A percentile compares a stretch with the other conserved stretches of the same genome.
phyloP scores from a whole-genome alignment of 2,113 vertebrate genomes.

The Antigone vipio region DNA sequence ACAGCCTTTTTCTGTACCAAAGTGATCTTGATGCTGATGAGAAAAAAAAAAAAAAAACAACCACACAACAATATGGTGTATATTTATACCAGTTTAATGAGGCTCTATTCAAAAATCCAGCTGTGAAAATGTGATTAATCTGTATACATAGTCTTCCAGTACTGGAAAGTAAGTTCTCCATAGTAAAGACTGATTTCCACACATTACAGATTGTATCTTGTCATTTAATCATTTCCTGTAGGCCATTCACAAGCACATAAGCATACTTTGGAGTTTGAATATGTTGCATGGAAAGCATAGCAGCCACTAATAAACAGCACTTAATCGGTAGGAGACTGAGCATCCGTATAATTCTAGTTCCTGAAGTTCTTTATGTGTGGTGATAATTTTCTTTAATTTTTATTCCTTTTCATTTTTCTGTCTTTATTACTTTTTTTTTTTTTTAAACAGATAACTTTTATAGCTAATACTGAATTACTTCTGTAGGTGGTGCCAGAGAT shows the following conservation, averaged over 20 bases:
- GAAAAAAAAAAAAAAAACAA: background rate
- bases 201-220: background rate
- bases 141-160: background rate
- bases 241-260: background rate
- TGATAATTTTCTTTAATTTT: background rate
- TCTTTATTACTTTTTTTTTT: background rate
- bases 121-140: slow-evolving; percentile 57
- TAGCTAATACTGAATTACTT: background rate
- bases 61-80: background rate
- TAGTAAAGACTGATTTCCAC: slow-evolving; percentile 11
- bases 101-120: slow-evolving; percentile 56
- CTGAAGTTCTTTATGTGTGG: background rate
- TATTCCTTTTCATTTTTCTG: background rate
- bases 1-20: slow-evolving; percentile 7
- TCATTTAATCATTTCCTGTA: slow-evolving; percentile 25
- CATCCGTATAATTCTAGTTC: background rate
- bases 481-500: slow-evolving; percentile 60
- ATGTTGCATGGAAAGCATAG: background rate
- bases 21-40: slow-evolving; percentile 35
- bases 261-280: background rate
- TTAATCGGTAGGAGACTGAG: background rate
- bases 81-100: slow-evolving; percentile 65
- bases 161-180: slow-evolving; percentile 12
- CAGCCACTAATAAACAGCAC: background rate
- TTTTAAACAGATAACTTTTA: background rate